Conservation (phyloP, 2,797 vertebrate species). For the Poeciliopsis presidionis region DNA sequence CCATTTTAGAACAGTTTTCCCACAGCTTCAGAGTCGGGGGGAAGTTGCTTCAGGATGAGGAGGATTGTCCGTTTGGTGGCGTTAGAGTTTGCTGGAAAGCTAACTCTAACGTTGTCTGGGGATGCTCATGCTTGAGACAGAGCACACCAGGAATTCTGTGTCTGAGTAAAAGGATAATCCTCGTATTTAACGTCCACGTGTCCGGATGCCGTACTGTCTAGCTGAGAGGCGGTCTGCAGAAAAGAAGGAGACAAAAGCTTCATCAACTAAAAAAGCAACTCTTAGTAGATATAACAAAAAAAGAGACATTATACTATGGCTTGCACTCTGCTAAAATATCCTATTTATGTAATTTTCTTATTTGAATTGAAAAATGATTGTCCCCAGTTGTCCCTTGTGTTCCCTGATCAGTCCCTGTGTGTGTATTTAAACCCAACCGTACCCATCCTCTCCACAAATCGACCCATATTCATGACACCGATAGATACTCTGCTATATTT, state of each 20-base stretch:
- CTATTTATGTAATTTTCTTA: neutral
- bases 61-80: neutral
- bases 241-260: slow-evolving; percentile 8
- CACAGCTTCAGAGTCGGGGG: neutral
- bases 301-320: neutral
- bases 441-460: no score
- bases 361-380: no score
- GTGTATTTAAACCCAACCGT: no score
- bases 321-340: neutral
- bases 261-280: neutral
- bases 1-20: neutral
- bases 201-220: slow-evolving; percentile 76
- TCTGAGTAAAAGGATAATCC: slow-evolving; percentile 86
- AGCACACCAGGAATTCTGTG: slow-evolving; percentile 91
- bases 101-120: slow-evolving; percentile 13
- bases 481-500: no score
- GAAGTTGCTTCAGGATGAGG: no score
- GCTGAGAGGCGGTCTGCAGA: slow-evolving; percentile 74
- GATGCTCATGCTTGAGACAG: slow-evolving; percentile 87
- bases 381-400: no score
- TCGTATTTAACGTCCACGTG: slow-evolving; percentile 93
- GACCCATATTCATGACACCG: no score
- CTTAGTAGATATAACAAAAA: neutral
- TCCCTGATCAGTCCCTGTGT: no score
- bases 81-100: neutral